Evolutionary conservation across 2,888 invertebrate species (phyloP), one percentile per base, ranked within the genome.

Genomic region (Balanococcus diminutus): DNA sequence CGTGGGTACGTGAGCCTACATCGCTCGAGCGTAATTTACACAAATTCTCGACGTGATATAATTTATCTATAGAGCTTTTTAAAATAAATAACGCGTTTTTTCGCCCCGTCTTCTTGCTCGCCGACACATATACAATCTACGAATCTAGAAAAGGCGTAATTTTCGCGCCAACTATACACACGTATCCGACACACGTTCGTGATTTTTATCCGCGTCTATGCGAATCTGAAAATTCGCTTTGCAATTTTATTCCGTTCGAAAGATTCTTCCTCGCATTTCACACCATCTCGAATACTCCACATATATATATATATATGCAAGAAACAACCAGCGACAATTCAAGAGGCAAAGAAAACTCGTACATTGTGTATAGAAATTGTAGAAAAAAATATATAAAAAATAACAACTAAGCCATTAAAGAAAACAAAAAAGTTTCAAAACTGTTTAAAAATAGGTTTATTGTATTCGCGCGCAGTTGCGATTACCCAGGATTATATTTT

Each of bases 401-500:
- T 16, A 67, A 67, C 67, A 61, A 25, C 28, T 67, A 28, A 28
- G 67, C 67, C 28, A 28, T 67, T 67, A 28, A 28, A 67, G 28
- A 67, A 67, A 67, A 67, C 28, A 67, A 67, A 67, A n/a, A 67
- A 67, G 67, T 67, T 67, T 28, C 67, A 25, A 56, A 56, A 56
- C 56, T 56, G 56, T 56, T 56, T 56, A 67, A 67, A 67, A 67
- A 67, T 67, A 28, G 67, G 67, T 67, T 67, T 28, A 67, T 67
- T 67, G 67, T 67, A 28, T 28, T 67, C 28, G 67, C 28, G 67
- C 28, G 16, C 67, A 67, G 28, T 28, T 67, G 28, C 67, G 67
- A 67, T 67, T 67, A 67, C 67, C 56, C 4, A 67, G 67, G 67
- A 67, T 67, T 67, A 67, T 67, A 67, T 67, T 67, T 67, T 67